phyloP scores from a whole-genome alignment of 2,797 vertebrate genomes.

The Lophotriccus pileatus region DNA sequence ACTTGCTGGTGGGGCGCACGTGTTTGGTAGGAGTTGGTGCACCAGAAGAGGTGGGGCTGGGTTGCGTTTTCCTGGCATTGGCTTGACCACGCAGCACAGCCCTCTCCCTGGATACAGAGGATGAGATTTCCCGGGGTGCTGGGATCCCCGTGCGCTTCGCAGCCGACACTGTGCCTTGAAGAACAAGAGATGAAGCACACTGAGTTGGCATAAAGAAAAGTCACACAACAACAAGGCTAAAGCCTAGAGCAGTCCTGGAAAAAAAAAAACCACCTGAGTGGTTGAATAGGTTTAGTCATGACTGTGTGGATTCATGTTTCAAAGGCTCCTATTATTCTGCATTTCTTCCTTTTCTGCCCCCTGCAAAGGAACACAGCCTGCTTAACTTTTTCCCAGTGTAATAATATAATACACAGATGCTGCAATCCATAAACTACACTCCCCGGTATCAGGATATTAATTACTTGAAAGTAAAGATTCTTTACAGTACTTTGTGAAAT shows the following conservation, averaged over 20 bases:
- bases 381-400: not conserved
- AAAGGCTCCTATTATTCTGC: not conserved
- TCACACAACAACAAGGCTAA: not conserved
- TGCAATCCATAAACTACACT: not conserved
- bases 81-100: constrained; percentile 80
- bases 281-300: constrained; percentile 39
- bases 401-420: not conserved
- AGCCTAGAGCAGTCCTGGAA: not conserved
- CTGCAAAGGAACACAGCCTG: not conserved
- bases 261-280: not conserved
- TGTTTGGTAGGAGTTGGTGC: constrained; percentile 85
- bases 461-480: not conserved
- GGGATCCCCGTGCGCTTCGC: constrained; percentile 93
- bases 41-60: constrained; percentile 87
- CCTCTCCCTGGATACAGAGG: constrained; percentile 82
- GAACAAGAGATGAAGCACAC: not conserved
- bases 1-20: constrained; percentile 79
- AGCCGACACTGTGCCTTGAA: constrained; percentile 77
- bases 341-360: not conserved
- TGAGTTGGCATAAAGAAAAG: not conserved
- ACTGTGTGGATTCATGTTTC: constrained; percentile 26
- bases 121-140: constrained; percentile 84
- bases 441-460: not conserved
- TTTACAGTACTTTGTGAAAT: not conserved
- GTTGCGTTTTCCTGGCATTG: constrained; percentile 82